These are phyloP conservation scores for Nothoprocta perdicaria DNA, from an alignment of 2,113 vertebrate genomes.

Conservation along the genomic window DNA sequence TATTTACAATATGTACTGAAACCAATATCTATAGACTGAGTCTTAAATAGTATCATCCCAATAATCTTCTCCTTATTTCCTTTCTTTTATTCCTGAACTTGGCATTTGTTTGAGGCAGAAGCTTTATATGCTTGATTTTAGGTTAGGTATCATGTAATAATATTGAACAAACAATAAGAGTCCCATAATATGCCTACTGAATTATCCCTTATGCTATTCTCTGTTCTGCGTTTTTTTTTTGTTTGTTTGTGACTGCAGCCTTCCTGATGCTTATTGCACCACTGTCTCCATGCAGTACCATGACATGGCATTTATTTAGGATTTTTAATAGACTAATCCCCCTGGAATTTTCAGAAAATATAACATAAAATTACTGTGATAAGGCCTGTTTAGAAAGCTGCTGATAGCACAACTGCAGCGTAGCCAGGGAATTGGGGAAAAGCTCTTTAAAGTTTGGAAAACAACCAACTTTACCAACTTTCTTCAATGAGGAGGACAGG, in stretches of 20 bases:
- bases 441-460: neutral
- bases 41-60: neutral
- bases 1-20: neutral
- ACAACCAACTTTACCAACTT: neutral
- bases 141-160: neutral
- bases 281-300: neutral
- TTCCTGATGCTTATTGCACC: neutral
- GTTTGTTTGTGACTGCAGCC: neutral
- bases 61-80: neutral
- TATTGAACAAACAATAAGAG: neutral
- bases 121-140: neutral
- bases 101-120: neutral
- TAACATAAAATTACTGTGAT: neutral
- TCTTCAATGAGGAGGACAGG: neutral
- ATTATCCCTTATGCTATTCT: neutral
- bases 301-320: neutral
- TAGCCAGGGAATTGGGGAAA: neutral
- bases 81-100: neutral
- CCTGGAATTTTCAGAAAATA: neutral
- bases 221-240: neutral
- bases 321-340: neutral
- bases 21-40: neutral
- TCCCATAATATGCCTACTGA: neutral
- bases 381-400: neutral
- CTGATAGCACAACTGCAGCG: neutral